Conservation (phyloP, 2,113 vertebrate species). For the Apodemus speciosus region DNA sequence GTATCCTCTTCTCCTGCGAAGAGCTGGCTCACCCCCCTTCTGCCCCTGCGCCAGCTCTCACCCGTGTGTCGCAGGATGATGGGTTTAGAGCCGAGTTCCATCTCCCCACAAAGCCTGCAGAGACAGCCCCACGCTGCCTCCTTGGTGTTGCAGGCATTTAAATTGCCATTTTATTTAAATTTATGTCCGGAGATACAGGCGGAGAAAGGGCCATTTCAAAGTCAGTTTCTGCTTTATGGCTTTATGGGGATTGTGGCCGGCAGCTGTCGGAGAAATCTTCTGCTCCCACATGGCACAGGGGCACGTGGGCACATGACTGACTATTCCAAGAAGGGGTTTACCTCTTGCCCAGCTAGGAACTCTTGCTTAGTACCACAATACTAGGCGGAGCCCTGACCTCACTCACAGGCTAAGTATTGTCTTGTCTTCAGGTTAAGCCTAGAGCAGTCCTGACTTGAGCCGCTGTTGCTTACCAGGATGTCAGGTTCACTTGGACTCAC, state of each 20-base stretch:
- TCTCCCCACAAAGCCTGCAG: constrained; percentile 58
- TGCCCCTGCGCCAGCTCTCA: not conserved
- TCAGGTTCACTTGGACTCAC: fast-evolving
- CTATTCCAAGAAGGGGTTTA: not conserved
- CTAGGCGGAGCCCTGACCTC: not conserved
- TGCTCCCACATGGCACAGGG: not conserved
- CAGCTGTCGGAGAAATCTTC: constrained; percentile 36
- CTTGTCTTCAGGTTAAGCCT: not conserved
- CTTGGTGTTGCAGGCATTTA: constrained; percentile 74
- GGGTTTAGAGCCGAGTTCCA: not conserved
- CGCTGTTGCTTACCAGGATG: fast-evolving
- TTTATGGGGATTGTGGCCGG: constrained; percentile 22
- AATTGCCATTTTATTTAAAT: constrained; percentile 81
- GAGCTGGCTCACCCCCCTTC: fast-evolving
- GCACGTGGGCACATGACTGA: not conserved
- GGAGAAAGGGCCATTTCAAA: constrained; percentile 78
- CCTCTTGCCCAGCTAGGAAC: not conserved
- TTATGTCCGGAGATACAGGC: constrained; percentile 75
- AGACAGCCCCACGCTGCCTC: constrained; percentile 51
- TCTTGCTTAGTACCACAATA: not conserved
- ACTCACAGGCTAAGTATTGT: not conserved
- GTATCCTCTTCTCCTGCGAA: fast-evolving
- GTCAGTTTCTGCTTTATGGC: constrained; percentile 77
- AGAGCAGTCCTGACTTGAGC: not conserved
- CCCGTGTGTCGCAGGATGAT: fast-evolving